These are phyloP conservation scores for Doryteuthis pealeii DNA, from an alignment of 1,140 invertebrate genomes.

Conservation along the genomic window DNA sequence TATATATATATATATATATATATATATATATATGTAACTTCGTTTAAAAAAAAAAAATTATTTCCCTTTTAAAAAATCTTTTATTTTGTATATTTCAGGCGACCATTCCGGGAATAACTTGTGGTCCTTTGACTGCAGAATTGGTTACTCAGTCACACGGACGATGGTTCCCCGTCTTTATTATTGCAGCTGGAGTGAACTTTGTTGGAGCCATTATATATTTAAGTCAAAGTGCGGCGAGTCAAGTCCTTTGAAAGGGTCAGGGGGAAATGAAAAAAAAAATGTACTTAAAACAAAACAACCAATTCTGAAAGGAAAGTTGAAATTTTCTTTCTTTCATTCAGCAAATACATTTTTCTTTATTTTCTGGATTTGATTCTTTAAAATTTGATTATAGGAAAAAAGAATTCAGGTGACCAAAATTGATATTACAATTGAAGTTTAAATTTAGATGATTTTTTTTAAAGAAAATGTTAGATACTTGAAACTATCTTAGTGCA, in stretches of 20 bases:
- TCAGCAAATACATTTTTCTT: not conserved
- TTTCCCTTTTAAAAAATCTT: not conserved
- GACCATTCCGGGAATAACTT: constrained; percentile 77
- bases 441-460: no score
- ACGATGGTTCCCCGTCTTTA: constrained; percentile 77
- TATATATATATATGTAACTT: no score
- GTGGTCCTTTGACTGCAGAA: constrained; percentile 77
- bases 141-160: constrained; percentile 73
- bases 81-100: constrained; percentile 61
- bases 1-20: no score
- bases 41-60: not conserved
- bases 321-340: not conserved
- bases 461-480: no score
- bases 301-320: not conserved
- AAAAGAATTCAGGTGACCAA: not conserved
- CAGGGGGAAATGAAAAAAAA: not conserved
- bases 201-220: constrained; percentile 78
- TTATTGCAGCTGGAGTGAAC: constrained; percentile 74
- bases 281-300: not conserved
- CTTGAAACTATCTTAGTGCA: no score
- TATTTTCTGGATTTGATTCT: not conserved
- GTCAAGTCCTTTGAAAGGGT: constrained; percentile 63
- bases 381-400: not conserved
- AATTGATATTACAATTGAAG: not conserved
- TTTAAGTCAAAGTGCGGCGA: constrained; percentile 74